Evolutionary conservation across 2,113 vertebrate species (phyloP).

Genomic region (Clarias gariepinus): DNA sequence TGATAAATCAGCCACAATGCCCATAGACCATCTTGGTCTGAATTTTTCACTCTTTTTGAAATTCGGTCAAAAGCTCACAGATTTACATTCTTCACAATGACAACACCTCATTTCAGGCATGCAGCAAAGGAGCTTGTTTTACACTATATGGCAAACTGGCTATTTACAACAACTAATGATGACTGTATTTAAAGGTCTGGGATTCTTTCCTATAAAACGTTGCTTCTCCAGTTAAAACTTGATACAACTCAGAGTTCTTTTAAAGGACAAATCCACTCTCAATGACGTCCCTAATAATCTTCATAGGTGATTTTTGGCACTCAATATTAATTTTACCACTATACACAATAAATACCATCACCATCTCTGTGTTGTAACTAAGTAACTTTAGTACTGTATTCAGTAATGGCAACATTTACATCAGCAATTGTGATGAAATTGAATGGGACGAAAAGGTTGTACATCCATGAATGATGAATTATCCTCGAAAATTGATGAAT

Average conservation of each 20-base stretch:
- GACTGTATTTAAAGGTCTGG: not conserved
- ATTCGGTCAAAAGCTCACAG: not conserved
- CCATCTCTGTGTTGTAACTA: not conserved
- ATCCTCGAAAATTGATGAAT: no score
- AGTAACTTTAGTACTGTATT: no score
- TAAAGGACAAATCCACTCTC: not conserved
- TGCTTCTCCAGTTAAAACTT: not conserved
- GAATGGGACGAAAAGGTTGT: no score
- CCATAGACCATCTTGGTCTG: conserved; percentile 29
- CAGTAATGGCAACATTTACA: no score
- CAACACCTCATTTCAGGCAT: not conserved
- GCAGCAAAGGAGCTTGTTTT: conserved; percentile 27
- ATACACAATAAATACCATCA: not conserved
- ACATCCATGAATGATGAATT: no score
- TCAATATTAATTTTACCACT: not conserved
- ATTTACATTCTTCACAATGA: not conserved
- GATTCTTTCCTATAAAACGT: not conserved
- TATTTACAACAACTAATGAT: not conserved
- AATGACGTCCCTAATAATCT: no score
- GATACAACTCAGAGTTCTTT: not conserved
- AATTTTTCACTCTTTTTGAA: not conserved
- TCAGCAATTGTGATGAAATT: no score
- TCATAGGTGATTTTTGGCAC: not conserved
- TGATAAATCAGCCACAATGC: conserved; percentile 44
- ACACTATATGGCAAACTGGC: not conserved